Percentiles rank a stretch among this genome's conserved stretches.
Evolutionary conservation across 2,888 invertebrate species (phyloP).

Genomic region (Archaeoteleia sp.): DNA sequence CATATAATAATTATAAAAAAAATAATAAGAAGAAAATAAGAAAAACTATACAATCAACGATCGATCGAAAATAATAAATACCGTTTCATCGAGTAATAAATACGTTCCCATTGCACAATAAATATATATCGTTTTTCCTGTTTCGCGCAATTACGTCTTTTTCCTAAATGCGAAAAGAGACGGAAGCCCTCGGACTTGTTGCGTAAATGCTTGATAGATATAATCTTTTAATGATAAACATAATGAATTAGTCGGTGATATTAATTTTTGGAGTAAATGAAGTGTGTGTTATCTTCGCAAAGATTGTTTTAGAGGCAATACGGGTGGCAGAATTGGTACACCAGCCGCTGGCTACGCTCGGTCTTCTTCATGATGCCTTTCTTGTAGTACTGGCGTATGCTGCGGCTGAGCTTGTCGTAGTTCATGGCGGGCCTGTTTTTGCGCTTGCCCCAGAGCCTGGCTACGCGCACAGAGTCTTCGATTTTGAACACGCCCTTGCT

Average conservation of each 20-base stretch:
- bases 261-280: too few species aligned
- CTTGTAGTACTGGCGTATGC: slow-evolving; percentile 99
- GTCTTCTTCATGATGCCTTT: slow-evolving; percentile 99
- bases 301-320: slow-evolving; percentile 84
- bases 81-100: too few species aligned
- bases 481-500: slow-evolving; percentile 98
- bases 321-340: slow-evolving; percentile 98
- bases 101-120: neutral
- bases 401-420: slow-evolving; percentile 98
- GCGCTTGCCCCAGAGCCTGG: slow-evolving; percentile 97
- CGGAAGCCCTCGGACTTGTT: too few species aligned
- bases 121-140: too few species aligned
- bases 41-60: too few species aligned
- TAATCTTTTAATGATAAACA: neutral
- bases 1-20: too few species aligned
- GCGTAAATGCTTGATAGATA: too few species aligned
- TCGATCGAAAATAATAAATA: too few species aligned
- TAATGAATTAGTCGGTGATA: too few species aligned
- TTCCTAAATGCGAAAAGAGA: too few species aligned
- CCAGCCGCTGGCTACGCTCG: slow-evolving; percentile 96
- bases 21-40: too few species aligned
- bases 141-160: too few species aligned
- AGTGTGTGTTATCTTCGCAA: neutral
- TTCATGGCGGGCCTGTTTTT: slow-evolving; percentile 99
- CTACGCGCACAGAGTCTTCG: slow-evolving; percentile 97